Conservation (phyloP, 2,113 vertebrate species). For the Sus scrofa region DNA sequence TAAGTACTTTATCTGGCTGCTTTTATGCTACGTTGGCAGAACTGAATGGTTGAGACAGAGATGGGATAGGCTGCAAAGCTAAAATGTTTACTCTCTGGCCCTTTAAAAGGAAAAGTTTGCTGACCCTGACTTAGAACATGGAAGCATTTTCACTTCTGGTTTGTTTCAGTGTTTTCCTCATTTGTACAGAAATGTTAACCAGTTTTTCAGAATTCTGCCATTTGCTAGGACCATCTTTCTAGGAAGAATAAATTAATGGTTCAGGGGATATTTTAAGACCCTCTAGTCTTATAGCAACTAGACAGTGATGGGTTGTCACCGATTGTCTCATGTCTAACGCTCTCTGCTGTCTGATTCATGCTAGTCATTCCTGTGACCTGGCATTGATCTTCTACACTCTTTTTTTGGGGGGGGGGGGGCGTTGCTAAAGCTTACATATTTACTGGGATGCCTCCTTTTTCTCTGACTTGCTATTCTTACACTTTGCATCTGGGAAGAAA, state of each 20-base stretch:
- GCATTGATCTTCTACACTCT: not conserved
- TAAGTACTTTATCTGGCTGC: not conserved
- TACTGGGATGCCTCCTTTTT: conserved; percentile 8
- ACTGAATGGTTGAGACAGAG: not conserved
- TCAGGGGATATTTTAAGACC: not conserved
- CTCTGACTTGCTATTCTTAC: conserved; percentile 44
- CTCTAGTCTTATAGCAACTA: not conserved
- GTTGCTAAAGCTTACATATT: not conserved
- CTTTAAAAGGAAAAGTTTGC: not conserved
- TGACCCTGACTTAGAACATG: conserved; percentile 12
- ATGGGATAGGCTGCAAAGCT: not conserved
- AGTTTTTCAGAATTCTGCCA: conserved; percentile 14
- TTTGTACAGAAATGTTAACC: conserved; percentile 26
- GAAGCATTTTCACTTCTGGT: conserved; percentile 49
- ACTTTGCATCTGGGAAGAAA: conserved; percentile 75
- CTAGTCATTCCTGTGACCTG: not conserved
- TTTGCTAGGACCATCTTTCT: conserved; percentile 28
- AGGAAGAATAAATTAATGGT: not conserved
- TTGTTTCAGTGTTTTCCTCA: conserved; percentile 25
- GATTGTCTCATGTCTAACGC: too few relatives aligned
- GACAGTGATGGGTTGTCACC: not conserved
- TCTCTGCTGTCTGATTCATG: not conserved
- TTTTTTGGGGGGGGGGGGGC: not conserved
- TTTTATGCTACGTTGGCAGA: not conserved
- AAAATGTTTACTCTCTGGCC: not conserved